Evolutionary conservation across 2,888 invertebrate species (phyloP).

Genomic region (Zaprionus lineosus): DNA sequence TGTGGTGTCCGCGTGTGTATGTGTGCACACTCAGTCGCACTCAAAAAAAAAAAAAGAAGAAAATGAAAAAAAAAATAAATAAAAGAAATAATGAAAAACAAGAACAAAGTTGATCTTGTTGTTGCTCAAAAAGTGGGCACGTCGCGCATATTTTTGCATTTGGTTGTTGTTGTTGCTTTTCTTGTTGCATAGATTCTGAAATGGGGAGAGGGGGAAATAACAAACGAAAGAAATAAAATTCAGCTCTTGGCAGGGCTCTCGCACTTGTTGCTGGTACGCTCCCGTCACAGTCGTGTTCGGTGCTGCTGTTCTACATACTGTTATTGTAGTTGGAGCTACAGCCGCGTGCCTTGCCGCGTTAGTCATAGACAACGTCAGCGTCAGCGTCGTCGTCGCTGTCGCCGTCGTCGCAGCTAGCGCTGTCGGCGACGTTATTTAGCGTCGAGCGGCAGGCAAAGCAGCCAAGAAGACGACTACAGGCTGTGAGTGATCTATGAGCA

Average conservation of each 20-base stretch:
- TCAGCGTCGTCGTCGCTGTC: slow-evolving; percentile 27
- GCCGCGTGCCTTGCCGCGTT: slow-evolving; percentile 71
- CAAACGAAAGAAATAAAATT: slow-evolving; percentile 22
- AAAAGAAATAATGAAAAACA: no score
- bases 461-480: slow-evolving; percentile 69
- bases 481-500: slow-evolving; percentile 69
- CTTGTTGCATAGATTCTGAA: slow-evolving; percentile 64
- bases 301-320: slow-evolving; percentile 69
- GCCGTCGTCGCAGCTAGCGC: slow-evolving; percentile 28
- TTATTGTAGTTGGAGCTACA: slow-evolving; percentile 70
- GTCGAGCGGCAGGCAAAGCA: slow-evolving; percentile 40
- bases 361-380: slow-evolving; percentile 60
- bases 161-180: slow-evolving; percentile 39
- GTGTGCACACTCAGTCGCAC: no score
- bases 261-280: slow-evolving; percentile 59
- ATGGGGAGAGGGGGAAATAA: slow-evolving; percentile 32
- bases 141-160: slow-evolving; percentile 68
- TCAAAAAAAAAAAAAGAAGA: no score
- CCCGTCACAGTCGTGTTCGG: not conserved
- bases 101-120: slow-evolving; percentile 55
- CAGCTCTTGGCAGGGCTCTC: slow-evolving; percentile 32
- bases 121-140: slow-evolving; percentile 71
- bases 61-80: no score
- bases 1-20: no score
- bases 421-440: no score